A percentile compares a stretch with the other conserved stretches of the same genome.
Evolutionary conservation across 2,888 invertebrate species (phyloP).

Genomic region (Nezara viridula): DNA sequence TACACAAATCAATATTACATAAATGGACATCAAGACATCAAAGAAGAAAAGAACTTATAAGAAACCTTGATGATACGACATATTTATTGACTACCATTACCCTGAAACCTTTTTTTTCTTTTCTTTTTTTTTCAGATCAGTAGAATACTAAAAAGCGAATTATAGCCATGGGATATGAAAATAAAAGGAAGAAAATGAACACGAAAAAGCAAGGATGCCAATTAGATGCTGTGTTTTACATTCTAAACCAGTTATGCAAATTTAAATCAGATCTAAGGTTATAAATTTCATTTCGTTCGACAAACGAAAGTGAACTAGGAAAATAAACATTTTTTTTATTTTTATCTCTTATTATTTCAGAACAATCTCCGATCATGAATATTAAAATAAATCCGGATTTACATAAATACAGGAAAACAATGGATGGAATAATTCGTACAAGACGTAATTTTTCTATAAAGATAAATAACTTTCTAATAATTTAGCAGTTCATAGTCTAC

Average conservation of each 20-base stretch:
- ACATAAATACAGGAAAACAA: constrained; percentile 3
- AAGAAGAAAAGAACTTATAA: neutral
- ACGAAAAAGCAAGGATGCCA: constrained; percentile 11
- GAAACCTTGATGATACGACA: neutral
- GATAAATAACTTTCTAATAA: no score
- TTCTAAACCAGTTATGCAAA: constrained; percentile 35
- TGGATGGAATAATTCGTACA: neutral
- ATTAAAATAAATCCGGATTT: neutral
- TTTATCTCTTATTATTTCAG: neutral
- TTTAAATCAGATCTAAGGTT: constrained; percentile 1
- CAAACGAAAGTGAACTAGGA: constrained; percentile 4
- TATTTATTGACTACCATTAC: neutral
- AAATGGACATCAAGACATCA: neutral
- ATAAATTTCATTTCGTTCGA: constrained; percentile 16
- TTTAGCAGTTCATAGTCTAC: no score
- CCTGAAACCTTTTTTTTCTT: neutral
- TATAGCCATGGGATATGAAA: neutral
- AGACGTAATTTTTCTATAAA: neutral
- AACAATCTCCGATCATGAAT: neutral
- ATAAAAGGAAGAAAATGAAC: neutral
- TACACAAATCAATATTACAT: no score
- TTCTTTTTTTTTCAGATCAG: neutral
- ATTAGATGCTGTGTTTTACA: constrained; percentile 26
- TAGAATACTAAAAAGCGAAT: constrained; percentile 28
- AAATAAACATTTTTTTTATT: constrained; percentile 3